Base-by-base conservation (phyloP, 2,113 vertebrate species). In the Pogona vitticeps region DNA sequence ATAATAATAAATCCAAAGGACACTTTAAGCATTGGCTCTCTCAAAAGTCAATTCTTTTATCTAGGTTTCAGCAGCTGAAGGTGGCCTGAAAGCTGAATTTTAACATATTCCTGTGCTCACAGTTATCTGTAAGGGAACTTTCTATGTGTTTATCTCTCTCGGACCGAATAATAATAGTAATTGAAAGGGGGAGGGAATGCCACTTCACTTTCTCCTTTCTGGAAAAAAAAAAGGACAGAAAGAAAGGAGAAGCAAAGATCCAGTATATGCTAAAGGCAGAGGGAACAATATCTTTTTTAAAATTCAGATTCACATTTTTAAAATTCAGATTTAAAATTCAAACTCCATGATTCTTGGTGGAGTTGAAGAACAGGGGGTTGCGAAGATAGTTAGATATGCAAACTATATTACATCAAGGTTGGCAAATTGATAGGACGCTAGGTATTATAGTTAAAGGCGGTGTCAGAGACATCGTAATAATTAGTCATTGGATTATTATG, bases 401-500 rank as follows among this genome's bases (percentile, higher is more conserved):
- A 95, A 97, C n/a, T 97, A 94, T 18, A 93, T 96, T 96, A 96
- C 93, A 92, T 92, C 46, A 52, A 52, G 89, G 95, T 77, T 90
- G 95, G 93, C 95, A 96, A 97, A 97, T 87, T 92, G 94, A 97
- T 95, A 96, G 94, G 95, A 96, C 83, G 96, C 94, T 90, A 91
- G 90, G 70, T 93, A 92, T 96, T 95, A 92, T 89, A 95, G 94
- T 92, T 85, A 93, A 82, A 92, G 88, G 85, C 88, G 92, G 90
- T 92, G 92, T 94, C 92, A 88, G 91, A 92, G 93, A 82, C 93
- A 95, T 92, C 91, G 88, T 92, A 95, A 94, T 95, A 89, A 93
- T 94, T 95, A 97, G 95, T 42, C 95, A 92, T 93, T 92, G 93
- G 93, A 93, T 94, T 94, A 90, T 93, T 0, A 2, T 83, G 87